Evolutionary conservation across 2,888 invertebrate genomes (phyloP).

Genomic region (Lamproptera curius): DNA sequence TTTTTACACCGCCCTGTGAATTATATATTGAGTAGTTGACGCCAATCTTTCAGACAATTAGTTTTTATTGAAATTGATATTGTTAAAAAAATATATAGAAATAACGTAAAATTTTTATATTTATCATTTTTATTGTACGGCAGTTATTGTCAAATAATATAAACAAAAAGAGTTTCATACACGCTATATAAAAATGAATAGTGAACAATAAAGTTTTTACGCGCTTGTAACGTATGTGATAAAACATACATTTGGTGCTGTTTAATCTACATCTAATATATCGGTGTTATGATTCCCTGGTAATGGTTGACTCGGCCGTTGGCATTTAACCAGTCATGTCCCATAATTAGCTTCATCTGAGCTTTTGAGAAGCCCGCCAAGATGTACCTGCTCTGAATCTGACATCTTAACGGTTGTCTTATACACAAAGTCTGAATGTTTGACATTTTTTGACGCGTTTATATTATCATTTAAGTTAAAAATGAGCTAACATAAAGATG

Average conservation of each 20-base stretch:
- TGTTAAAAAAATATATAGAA: too few relatives aligned
- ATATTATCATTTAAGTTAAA: not conserved
- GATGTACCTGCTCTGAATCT: too few relatives aligned
- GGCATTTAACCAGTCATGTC: not conserved
- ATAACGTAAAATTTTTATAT: too few relatives aligned
- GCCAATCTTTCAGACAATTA: too few relatives aligned
- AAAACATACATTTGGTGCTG: slow-evolving; percentile 1
- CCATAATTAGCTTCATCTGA: slow-evolving; percentile 1
- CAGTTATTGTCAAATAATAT: too few relatives aligned
- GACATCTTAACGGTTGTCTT: not conserved
- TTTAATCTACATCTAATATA: not conserved
- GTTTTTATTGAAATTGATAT: too few relatives aligned
- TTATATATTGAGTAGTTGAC: too few relatives aligned
- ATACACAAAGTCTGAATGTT: not conserved
- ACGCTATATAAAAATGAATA: too few relatives aligned
- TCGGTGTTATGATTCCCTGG: slow-evolving; percentile 7
- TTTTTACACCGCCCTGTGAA: too few relatives aligned
- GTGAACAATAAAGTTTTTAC: too few relatives aligned
- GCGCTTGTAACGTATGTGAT: not conserved
- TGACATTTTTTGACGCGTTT: not conserved
- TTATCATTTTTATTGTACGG: too few relatives aligned
- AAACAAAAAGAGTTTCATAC: too few relatives aligned
- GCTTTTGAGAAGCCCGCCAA: not conserved
- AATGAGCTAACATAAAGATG: not conserved
- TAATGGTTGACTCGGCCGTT: not conserved